Base-by-base conservation (phyloP, 2,888 invertebrate genomes). In the Eueremaeus valkanovi region DNA sequence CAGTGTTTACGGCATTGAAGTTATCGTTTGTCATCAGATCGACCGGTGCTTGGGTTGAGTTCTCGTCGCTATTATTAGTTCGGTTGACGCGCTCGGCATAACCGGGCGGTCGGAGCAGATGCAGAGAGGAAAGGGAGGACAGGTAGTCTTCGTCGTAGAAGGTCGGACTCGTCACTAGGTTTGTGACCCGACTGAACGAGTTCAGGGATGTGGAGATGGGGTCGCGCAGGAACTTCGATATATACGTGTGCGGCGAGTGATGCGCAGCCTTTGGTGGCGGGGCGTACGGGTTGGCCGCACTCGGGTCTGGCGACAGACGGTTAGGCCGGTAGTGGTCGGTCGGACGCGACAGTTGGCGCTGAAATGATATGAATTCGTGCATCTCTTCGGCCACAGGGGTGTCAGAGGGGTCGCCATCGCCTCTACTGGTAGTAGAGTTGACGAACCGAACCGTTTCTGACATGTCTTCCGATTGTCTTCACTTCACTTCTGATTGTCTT, bases 191-290 rank as follows among this genome's bases (percentile, higher is more conserved):
- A 72, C 61, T 77, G 72, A 77, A 75, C 21, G 68, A 49, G 36
- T 40, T 68, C 21, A 77, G 33, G 11, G 76, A 58, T 18, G 77
- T 77, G 42, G 70, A 63, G n/a, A 77, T 49, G n/a, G 77, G 77
- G 51, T 76, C 75, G 6, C 68, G 55, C 6, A 77, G 36, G 55
- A 77, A 73, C n/a, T 75, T 73, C 9, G 42, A n/a, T n/a, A 73
- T 36, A 29, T 73, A 58, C 9, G 24, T 73, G 51, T 72, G 36
- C 9, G 73, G 66, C 6, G 72, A 29, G 18, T 42, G 29, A 9
- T 45, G 27, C 9, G 33, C 31, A 9, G 49, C 13, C 29, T 36
- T 36, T n/a, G 63, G 61, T 21, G 75, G 77, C 13, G 77, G 77
- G 13, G 75, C 72, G 55, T 75, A 75, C 0, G 75, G 75, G 21